Evolutionary conservation across 2,797 vertebrate species (phyloP).

Genomic region (Typhlichthys subterraneus): DNA sequence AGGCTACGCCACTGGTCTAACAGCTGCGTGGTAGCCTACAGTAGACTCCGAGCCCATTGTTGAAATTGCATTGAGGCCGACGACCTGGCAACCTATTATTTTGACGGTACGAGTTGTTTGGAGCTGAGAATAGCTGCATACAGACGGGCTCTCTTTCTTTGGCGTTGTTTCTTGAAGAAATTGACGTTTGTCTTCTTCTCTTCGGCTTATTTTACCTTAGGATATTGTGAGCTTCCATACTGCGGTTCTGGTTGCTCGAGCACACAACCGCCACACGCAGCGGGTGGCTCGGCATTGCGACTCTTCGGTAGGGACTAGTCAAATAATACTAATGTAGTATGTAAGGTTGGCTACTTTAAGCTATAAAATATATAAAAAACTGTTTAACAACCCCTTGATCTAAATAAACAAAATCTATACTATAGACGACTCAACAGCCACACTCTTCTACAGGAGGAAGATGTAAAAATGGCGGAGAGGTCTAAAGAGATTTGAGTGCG

Average conservation of each 20-base stretch:
- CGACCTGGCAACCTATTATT: slow-evolving; percentile 13
- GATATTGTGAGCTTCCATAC: slow-evolving; percentile 99
- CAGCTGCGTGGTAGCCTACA: not conserved
- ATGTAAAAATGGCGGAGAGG: slow-evolving; percentile 77
- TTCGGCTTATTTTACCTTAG: slow-evolving; percentile 88
- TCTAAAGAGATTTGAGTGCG: not conserved
- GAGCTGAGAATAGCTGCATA: not conserved
- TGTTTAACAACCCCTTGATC: too few relatives aligned
- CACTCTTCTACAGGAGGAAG: slow-evolving; percentile 39
- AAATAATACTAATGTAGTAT: slow-evolving; percentile 5
- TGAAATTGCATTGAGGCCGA: slow-evolving; percentile 56
- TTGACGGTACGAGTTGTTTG: too few relatives aligned
- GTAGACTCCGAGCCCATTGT: slow-evolving; percentile 56
- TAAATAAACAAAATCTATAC: not conserved
- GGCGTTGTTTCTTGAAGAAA: not conserved
- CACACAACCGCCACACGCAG: slow-evolving; percentile 97
- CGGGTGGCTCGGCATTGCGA: slow-evolving; percentile 92
- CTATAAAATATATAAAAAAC: not conserved
- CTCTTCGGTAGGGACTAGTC: slow-evolving; percentile 59
- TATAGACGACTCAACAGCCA: not conserved
- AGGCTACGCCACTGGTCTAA: too few relatives aligned
- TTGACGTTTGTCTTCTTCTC: slow-evolving; percentile 25
- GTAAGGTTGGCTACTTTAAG: slow-evolving; percentile 6
- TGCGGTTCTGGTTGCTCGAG: slow-evolving; percentile 99
- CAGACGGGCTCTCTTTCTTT: not conserved